Conservation (phyloP, 1,140 invertebrate genomes). For the Drosophila ogumai region DNA sequence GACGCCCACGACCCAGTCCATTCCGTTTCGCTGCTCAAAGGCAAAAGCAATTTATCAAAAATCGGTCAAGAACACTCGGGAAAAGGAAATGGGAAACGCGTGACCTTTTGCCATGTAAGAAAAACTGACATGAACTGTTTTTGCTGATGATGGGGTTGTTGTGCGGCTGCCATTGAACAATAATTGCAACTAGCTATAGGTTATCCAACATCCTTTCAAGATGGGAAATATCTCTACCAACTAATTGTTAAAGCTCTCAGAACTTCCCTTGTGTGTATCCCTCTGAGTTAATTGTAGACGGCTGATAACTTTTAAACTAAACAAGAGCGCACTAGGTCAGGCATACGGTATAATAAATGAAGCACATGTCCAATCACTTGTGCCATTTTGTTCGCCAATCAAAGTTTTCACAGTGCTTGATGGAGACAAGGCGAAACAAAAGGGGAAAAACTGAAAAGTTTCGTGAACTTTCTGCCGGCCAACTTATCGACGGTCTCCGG, state of each 20-base stretch:
- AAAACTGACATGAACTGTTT: conserved; percentile 8
- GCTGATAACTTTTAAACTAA: conserved; percentile 8
- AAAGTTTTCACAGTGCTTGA: conserved; percentile 37
- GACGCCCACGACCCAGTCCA: conserved; percentile 3
- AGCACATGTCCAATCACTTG: conserved; percentile 55
- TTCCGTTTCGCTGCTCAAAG: conserved; percentile 15
- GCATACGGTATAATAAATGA: conserved; percentile 25
- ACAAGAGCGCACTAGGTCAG: conserved; percentile 13
- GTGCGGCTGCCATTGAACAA: neutral
- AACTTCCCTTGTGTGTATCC: neutral
- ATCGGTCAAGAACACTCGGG: conserved; percentile 39
- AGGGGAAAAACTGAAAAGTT: conserved; percentile 39
- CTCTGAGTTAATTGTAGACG: conserved; percentile 4
- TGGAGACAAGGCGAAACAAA: conserved; percentile 19
- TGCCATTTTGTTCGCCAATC: conserved; percentile 51
- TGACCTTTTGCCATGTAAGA: conserved; percentile 15
- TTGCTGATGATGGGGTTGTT: neutral
- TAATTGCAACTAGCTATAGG: conserved; percentile 3
- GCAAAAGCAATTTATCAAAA: conserved; percentile 63
- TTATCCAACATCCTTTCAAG: neutral
- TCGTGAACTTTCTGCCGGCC: conserved; percentile 41
- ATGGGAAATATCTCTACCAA: neutral
- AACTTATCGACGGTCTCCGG: conserved; percentile 52
- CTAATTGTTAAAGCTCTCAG: neutral
- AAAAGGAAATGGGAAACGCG: conserved; percentile 21